These are phyloP conservation scores for Corvus cornix DNA, from an alignment of 2,113 vertebrate species.

Conservation along the genomic window DNA sequence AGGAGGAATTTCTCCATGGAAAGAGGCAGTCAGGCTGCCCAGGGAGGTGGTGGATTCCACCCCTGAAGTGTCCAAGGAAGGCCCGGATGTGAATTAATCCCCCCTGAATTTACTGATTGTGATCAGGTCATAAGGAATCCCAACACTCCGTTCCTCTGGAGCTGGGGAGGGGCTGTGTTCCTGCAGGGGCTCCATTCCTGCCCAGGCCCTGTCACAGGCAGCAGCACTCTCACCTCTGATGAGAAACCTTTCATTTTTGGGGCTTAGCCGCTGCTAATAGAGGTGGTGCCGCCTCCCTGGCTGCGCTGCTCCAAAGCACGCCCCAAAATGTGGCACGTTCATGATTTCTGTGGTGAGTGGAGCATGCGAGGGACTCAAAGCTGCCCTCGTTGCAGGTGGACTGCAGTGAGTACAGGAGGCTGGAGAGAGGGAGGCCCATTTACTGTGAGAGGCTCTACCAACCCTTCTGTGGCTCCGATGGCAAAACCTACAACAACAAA, in stretches of 20 bases:
- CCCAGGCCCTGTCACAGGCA: background rate
- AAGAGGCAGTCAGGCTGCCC: background rate
- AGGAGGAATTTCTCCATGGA: background rate
- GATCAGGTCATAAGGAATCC: background rate
- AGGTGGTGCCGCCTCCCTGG: background rate
- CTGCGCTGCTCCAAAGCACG: background rate
- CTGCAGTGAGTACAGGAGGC: conserved; percentile 47
- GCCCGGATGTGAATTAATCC: background rate
- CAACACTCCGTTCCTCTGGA: background rate
- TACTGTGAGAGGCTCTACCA: conserved; percentile 49
- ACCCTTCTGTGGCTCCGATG: conserved; percentile 43
- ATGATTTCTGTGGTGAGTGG: background rate
- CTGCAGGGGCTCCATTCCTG: background rate
- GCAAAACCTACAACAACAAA: conserved; percentile 60
- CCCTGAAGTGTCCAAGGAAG: background rate
- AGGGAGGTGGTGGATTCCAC: background rate
- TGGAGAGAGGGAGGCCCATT: conserved; percentile 26
- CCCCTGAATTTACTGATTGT: background rate
- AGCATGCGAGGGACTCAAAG: background rate
- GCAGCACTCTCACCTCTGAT: background rate
- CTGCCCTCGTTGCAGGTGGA: conserved; percentile 23
- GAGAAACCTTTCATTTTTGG: background rate
- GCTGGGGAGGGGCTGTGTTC: background rate
- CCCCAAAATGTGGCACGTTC: background rate
- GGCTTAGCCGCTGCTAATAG: background rate